phyloP scores from a whole-genome alignment of 2,888 invertebrate genomes.

The Megastigmus dorsalis region DNA sequence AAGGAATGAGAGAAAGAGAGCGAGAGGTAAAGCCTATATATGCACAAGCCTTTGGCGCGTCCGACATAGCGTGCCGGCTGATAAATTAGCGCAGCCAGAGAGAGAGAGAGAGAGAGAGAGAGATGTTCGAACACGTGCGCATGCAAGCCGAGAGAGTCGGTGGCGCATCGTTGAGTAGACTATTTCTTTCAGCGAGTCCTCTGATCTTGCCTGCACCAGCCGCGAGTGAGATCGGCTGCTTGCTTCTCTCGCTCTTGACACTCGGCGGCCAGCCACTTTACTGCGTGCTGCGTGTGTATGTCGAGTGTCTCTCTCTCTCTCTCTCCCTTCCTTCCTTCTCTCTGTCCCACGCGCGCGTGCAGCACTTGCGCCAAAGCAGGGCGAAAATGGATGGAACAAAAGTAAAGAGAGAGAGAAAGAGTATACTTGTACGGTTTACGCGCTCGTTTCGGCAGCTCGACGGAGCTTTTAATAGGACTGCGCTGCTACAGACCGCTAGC shows the following conservation, averaged over 20 bases:
- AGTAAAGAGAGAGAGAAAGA: not conserved
- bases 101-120: constrained; percentile 6
- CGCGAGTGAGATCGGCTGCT: not conserved
- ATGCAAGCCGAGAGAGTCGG: not conserved
- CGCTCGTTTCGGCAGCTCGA: not conserved
- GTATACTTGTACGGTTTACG: not conserved
- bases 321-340: too few species aligned
- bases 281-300: too few species aligned
- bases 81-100: constrained; percentile 47
- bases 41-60: constrained; percentile 40
- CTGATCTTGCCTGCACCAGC: constrained; percentile 61
- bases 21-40: constrained; percentile 48
- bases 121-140: constrained; percentile 34
- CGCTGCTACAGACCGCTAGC: too few species aligned
- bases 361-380: not conserved
- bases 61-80: constrained; percentile 37
- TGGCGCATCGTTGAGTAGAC: too few species aligned
- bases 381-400: constrained; percentile 2
- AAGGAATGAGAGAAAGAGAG: constrained; percentile 1
- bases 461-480: constrained; percentile 43
- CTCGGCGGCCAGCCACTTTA: constrained; percentile 62
- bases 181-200: constrained; percentile 67
- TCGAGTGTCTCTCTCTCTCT: too few species aligned
- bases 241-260: constrained; percentile 59
- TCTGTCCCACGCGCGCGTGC: constrained; percentile 28